These are phyloP conservation scores for Pollenia labialis DNA, from an alignment of 2,888 invertebrate genomes.

Conservation along the genomic window DNA sequence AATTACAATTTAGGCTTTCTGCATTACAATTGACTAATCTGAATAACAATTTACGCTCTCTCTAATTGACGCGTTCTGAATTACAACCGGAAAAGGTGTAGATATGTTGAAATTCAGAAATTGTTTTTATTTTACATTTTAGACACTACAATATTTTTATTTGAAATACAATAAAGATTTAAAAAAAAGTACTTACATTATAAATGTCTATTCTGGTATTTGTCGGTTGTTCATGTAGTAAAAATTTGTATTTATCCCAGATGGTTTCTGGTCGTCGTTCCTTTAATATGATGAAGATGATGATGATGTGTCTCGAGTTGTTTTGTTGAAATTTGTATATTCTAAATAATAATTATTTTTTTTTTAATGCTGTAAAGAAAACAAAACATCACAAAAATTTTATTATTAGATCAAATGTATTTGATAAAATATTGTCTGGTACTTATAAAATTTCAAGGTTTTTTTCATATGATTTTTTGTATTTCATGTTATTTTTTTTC, in stretches of 20 bases:
- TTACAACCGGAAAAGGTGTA: no score
- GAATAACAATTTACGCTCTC: no score
- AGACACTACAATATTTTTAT: no score
- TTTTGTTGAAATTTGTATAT: conserved; percentile 13
- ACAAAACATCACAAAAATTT: conserved; percentile 4
- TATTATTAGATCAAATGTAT: conserved; percentile 30
- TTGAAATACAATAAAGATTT: no score
- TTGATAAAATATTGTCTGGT: background rate
- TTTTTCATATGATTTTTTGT: conserved; percentile 7
- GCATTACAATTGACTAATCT: no score
- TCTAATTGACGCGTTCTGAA: no score
- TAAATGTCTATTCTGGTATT: conserved; percentile 62
- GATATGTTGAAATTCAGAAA: no score
- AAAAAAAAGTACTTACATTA: conserved; percentile 47
- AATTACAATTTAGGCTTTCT: no score
- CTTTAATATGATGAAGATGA: conserved; percentile 18
- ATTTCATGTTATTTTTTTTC: conserved; percentile 24
- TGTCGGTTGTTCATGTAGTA: conserved; percentile 45
- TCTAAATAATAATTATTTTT: conserved; percentile 14
- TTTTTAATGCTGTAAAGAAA: conserved; percentile 70
- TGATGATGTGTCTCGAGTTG: background rate
- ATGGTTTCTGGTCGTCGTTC: conserved; percentile 31
- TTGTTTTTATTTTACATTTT: no score
- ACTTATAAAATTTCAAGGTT: conserved; percentile 55
- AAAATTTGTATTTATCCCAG: conserved; percentile 27